Conservation (phyloP, 2,113 vertebrate species). For the Periophthalmus modestus region DNA sequence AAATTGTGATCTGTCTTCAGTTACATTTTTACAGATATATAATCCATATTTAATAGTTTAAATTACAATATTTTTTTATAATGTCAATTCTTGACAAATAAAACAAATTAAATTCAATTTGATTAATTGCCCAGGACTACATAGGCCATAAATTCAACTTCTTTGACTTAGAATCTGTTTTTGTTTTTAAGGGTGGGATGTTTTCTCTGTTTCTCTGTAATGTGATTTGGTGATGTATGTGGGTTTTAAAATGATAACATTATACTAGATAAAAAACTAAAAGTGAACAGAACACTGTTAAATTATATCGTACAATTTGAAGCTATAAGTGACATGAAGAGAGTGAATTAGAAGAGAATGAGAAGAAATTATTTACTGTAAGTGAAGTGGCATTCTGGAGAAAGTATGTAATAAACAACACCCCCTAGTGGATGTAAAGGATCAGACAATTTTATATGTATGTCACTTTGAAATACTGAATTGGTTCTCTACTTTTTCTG, state of each 20-base stretch:
- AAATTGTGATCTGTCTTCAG: too few relatives aligned
- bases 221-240: not conserved
- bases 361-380: not conserved
- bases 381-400: not conserved
- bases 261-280: too few relatives aligned
- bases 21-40: too few relatives aligned
- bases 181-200: too few relatives aligned
- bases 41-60: too few relatives aligned
- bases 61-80: too few relatives aligned
- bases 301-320: not conserved
- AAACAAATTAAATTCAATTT: too few relatives aligned
- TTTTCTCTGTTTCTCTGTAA: too few relatives aligned
- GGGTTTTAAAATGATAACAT: not conserved
- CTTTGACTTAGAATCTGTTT: too few relatives aligned
- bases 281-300: not conserved
- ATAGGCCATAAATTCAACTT: too few relatives aligned
- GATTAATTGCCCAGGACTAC: too few relatives aligned
- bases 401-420: slow-evolving; percentile 43
- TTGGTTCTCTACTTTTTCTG: not conserved
- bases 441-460: not conserved
- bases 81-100: too few relatives aligned
- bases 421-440: slow-evolving; percentile 54
- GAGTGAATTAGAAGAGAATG: not conserved
- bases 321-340: not conserved
- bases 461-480: not conserved